phyloP scores from a whole-genome alignment of 2,888 invertebrate genomes.

The Mythimna albipuncta region DNA sequence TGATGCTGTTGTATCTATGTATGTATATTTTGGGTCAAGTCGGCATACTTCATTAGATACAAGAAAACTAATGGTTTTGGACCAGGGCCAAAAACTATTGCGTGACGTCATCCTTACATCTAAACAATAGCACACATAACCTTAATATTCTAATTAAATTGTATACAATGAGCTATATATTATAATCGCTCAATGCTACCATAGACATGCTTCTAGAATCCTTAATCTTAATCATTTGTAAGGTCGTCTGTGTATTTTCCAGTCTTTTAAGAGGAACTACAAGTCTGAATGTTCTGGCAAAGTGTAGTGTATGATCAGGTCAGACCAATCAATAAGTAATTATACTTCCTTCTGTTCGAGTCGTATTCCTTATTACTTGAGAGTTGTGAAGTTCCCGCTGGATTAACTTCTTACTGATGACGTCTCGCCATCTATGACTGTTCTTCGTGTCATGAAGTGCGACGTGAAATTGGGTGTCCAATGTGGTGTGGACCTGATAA shows the following conservation, averaged over 20 bases:
- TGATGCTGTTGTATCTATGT: neutral
- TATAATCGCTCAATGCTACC: constrained; percentile 55
- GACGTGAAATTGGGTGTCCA: too few relatives aligned
- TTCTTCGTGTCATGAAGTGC: too few relatives aligned
- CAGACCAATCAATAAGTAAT: neutral
- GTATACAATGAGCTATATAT: constrained; percentile 67
- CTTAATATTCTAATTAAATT: constrained; percentile 62
- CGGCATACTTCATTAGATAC: constrained; percentile 2
- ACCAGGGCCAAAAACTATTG: constrained; percentile 47
- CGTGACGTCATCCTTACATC: constrained; percentile 57
- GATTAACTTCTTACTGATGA: too few relatives aligned
- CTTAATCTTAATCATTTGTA: constrained; percentile 30
- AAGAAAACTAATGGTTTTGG: constrained; percentile 35
- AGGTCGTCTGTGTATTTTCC: constrained; percentile 26
- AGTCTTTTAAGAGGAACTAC: neutral
- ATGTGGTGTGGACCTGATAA: too few relatives aligned
- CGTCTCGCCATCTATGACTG: too few relatives aligned
- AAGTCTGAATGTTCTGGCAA: neutral
- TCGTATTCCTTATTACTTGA: too few relatives aligned
- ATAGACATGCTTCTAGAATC: constrained; percentile 42
- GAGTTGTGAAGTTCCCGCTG: too few relatives aligned
- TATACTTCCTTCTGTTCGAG: too few relatives aligned
- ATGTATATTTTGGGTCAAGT: constrained; percentile 1
- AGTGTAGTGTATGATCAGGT: neutral
- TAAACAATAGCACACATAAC: constrained; percentile 62